Evolutionary conservation across 1,140 invertebrate genomes (phyloP).

Genomic region (Gonioctena quinquepunctata): DNA sequence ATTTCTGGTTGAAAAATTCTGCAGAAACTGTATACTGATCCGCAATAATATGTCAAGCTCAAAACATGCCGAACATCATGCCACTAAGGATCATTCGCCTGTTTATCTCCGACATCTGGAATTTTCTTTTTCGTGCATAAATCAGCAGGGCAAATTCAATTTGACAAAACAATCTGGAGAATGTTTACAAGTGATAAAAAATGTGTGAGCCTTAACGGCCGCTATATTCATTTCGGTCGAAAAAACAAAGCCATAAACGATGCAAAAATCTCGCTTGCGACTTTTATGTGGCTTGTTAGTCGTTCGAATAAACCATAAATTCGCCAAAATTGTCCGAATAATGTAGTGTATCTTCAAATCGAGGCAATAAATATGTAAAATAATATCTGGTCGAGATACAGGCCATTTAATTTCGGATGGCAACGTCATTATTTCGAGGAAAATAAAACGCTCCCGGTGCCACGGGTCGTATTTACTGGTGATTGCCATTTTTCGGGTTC

Average conservation of each 20-base stretch:
- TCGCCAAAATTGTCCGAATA: constrained; percentile 13
- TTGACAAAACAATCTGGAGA: neutral
- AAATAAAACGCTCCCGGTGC: neutral
- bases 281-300: constrained; percentile 21
- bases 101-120: too few relatives aligned
- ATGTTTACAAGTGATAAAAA: constrained; percentile 4
- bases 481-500: neutral
- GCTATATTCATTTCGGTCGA: constrained; percentile 6
- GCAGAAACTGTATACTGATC: too few relatives aligned
- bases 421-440: constrained; percentile 4
- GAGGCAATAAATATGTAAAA: constrained; percentile 27
- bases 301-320: constrained; percentile 17
- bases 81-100: too few relatives aligned
- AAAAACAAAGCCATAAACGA: constrained; percentile 15
- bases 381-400: constrained; percentile 17
- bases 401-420: constrained; percentile 16
- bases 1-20: too few relatives aligned
- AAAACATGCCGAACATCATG: too few relatives aligned
- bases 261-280: constrained; percentile 13
- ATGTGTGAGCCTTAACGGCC: constrained; percentile 2
- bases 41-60: too few relatives aligned
- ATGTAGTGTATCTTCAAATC: constrained; percentile 20
- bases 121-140: too few relatives aligned
- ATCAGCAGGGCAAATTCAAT: neutral
- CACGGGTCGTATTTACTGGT: neutral